A percentile compares a stretch with the other conserved stretches of the same genome.
These are phyloP conservation scores for Diloba caeruleocephala DNA, from an alignment of 2,888 invertebrate genomes.

Conservation along the genomic window DNA sequence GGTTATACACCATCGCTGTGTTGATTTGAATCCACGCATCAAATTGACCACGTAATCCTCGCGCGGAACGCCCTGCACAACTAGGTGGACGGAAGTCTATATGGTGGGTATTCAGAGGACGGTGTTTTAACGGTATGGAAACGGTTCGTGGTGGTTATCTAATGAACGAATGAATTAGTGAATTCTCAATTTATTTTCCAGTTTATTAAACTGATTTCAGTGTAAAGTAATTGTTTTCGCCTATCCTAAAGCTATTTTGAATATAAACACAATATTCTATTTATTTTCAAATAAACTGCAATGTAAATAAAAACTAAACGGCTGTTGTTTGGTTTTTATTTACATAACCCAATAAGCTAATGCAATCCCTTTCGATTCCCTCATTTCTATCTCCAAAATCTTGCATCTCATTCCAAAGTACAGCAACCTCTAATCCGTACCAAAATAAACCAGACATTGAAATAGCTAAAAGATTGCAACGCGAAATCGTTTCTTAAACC, in stretches of 20 bases:
- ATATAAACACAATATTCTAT: too few relatives aligned
- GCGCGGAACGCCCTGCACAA: slow-evolving; percentile 42
- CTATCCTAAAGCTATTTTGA: too few relatives aligned
- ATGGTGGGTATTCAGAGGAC: slow-evolving; percentile 26
- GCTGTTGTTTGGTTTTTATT: too few relatives aligned
- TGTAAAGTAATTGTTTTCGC: too few relatives aligned
- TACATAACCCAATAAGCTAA: slow-evolving; percentile 49
- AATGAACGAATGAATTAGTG: too few relatives aligned
- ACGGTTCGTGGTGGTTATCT: slow-evolving; percentile 6
- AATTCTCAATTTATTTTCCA: too few relatives aligned
- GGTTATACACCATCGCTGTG: slow-evolving; percentile 37
- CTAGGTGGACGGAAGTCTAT: slow-evolving; percentile 49
- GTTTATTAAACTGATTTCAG: too few relatives aligned
- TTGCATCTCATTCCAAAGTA: slow-evolving; percentile 26
- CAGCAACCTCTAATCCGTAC: slow-evolving; percentile 42
- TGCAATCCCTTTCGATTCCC: slow-evolving; percentile 37
- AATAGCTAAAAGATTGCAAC: slow-evolving; percentile 68
- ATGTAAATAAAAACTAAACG: too few relatives aligned
- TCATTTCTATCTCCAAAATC: slow-evolving; percentile 38
- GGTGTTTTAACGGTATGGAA: slow-evolving; percentile 18
- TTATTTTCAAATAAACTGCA: too few relatives aligned
- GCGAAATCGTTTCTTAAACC: slow-evolving; percentile 67
- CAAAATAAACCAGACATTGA: slow-evolving; percentile 57
- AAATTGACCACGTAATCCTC: slow-evolving; percentile 60
- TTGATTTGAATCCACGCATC: slow-evolving; percentile 53